Conservation (phyloP, 2,113 vertebrate genomes). For the Gallinago jamesoni region DNA sequence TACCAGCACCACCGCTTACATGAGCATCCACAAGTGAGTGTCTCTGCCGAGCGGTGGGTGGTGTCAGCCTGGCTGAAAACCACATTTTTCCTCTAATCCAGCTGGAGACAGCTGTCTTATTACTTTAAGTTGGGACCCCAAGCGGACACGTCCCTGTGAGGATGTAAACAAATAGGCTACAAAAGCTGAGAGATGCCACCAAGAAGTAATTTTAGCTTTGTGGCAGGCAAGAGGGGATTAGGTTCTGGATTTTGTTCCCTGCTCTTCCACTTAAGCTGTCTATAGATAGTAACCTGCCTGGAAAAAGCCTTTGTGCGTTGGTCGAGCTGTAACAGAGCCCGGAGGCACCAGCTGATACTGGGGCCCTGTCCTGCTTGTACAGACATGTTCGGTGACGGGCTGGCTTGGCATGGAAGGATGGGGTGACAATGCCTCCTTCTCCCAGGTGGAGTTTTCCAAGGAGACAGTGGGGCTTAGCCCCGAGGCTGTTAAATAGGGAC, state of each 20-base stretch:
- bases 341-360: not conserved
- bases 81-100: not conserved
- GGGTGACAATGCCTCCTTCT: not conserved
- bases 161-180: not conserved
- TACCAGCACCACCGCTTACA: slow-evolving; percentile 94
- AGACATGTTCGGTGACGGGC: not conserved
- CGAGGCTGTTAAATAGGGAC: not conserved
- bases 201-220: slow-evolving; percentile 22
- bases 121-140: not conserved
- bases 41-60: not conserved
- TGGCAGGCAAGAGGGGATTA: not conserved
- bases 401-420: not conserved
- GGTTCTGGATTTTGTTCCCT: slow-evolving; percentile 31
- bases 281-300: slow-evolving; percentile 31
- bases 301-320: not conserved
- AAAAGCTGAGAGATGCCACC: not conserved
- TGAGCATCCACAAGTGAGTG: slow-evolving; percentile 97
- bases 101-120: not conserved
- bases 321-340: not conserved
- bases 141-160: not conserved
- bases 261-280: not conserved
- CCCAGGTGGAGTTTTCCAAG: not conserved
- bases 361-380: not conserved
- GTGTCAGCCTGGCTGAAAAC: not conserved
- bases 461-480: not conserved